Evolutionary conservation across 2,888 invertebrate species (phyloP).

Genomic region (Sinopyrophorus schimmeli): DNA sequence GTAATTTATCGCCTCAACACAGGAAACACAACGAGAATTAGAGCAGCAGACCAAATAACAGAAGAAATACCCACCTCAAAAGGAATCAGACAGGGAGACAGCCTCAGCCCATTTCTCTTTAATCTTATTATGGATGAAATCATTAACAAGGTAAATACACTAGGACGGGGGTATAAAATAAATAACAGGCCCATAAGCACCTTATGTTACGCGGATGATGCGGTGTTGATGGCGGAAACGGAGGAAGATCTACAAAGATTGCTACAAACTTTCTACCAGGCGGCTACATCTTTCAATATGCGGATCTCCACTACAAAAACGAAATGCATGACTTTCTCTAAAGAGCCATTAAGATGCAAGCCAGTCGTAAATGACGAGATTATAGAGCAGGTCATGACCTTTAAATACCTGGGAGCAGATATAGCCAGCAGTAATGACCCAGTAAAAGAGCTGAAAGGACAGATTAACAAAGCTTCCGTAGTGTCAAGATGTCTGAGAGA

Average conservation of each 20-base stretch:
- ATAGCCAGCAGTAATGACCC: constrained; percentile 2
- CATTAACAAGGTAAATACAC: constrained; percentile 5
- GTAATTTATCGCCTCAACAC: constrained; percentile 1
- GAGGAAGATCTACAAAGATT: constrained; percentile 1
- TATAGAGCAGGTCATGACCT: too few species aligned
- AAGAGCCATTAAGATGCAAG: constrained; percentile 5
- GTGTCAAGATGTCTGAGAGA: constrained; percentile 1
- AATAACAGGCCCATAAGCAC: constrained; percentile 3
- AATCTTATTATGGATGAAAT: constrained; percentile 3
- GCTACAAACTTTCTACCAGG: constrained; percentile 1
- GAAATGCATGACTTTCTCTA: too few species aligned
- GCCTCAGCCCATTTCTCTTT: too few species aligned
- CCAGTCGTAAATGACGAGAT: constrained; percentile 1
- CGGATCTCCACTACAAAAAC: too few species aligned
- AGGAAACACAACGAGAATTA: constrained; percentile 1
- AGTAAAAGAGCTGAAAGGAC: constrained; percentile 4
- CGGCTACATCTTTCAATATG: constrained; percentile 3
- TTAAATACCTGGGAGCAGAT: not conserved
- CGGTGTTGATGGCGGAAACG: constrained; percentile 1
- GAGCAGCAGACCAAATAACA: constrained; percentile 1
- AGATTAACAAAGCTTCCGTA: constrained; percentile 1
- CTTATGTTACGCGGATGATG: constrained; percentile 1
- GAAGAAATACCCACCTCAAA: too few species aligned
- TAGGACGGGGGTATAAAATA: not conserved
- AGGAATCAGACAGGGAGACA: too few species aligned